Evolutionary conservation across 2,797 vertebrate genomes (phyloP).

Genomic region (Gallinago stenura): DNA sequence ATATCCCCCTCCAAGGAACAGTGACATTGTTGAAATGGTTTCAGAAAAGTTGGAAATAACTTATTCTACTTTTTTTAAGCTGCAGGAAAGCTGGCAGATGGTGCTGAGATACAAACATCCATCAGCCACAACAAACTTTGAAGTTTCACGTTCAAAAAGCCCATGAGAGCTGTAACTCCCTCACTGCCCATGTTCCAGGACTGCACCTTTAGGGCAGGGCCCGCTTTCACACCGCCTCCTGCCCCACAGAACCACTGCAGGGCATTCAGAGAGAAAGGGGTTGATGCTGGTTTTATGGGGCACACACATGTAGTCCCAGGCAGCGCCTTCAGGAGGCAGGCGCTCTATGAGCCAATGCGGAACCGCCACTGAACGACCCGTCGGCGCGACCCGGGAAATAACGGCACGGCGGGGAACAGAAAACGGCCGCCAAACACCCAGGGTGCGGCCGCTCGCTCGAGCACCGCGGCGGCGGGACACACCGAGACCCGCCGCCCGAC

Average conservation of each 20-base stretch:
- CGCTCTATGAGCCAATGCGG: accelerated
- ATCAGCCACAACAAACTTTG: not conserved
- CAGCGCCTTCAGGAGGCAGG: accelerated
- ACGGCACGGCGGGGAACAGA: not conserved
- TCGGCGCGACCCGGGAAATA: accelerated
- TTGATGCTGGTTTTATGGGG: accelerated
- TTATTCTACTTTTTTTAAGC: not conserved
- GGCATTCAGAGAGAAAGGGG: not conserved
- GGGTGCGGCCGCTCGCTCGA: accelerated
- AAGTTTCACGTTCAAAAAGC: not conserved
- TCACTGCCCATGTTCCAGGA: not conserved
- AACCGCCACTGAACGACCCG: accelerated
- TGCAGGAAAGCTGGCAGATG: not conserved
- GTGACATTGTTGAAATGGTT: not conserved
- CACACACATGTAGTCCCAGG: not conserved
- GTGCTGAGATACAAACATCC: not conserved
- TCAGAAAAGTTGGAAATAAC: not conserved
- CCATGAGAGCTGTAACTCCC: not conserved
- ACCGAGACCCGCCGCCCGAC: no score
- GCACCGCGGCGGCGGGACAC: not conserved
- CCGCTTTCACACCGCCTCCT: not conserved
- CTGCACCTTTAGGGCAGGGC: accelerated
- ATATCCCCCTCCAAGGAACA: not conserved
- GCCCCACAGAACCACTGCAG: not conserved
- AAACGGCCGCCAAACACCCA: accelerated